Percentiles rank a stretch among this genome's conserved stretches.
Evolutionary conservation across 2,888 invertebrate genomes (phyloP).

Genomic region (Achlya flavicornis): DNA sequence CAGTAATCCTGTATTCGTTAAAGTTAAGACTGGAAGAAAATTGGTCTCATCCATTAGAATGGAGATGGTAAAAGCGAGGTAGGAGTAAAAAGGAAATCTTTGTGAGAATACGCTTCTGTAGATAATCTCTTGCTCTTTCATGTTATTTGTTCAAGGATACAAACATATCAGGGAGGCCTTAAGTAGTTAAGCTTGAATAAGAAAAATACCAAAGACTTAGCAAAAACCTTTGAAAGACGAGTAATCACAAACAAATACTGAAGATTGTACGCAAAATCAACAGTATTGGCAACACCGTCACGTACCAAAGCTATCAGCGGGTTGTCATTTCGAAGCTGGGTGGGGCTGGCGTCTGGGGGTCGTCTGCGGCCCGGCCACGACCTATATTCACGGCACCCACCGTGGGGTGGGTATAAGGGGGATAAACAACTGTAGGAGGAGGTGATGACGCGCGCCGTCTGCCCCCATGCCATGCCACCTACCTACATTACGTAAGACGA

Average conservation of each 20-base stretch:
- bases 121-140: too few relatives aligned
- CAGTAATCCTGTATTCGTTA: not conserved
- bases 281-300: constrained; percentile 23
- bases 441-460: constrained; percentile 54
- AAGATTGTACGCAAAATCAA: constrained; percentile 10
- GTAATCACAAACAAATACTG: too few relatives aligned
- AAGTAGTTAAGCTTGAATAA: too few relatives aligned
- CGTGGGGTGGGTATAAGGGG: constrained; percentile 15
- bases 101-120: too few relatives aligned
- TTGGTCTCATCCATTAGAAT: too few relatives aligned
- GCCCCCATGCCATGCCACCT: constrained; percentile 44
- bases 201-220: too few relatives aligned
- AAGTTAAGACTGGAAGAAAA: too few relatives aligned
- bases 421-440: constrained; percentile 21
- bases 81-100: too few relatives aligned
- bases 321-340: constrained; percentile 48
- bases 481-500: constrained; percentile 74
- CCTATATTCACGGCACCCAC: constrained; percentile 62
- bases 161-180: too few relatives aligned
- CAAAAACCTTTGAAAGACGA: too few relatives aligned
- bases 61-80: too few relatives aligned
- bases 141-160: too few relatives aligned
- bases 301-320: constrained; percentile 30
- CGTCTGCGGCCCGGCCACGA: constrained; percentile 78
- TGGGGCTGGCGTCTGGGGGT: constrained; percentile 76